Conservation (phyloP, 2,888 invertebrate species). For the Stramonita haemastoma region DNA sequence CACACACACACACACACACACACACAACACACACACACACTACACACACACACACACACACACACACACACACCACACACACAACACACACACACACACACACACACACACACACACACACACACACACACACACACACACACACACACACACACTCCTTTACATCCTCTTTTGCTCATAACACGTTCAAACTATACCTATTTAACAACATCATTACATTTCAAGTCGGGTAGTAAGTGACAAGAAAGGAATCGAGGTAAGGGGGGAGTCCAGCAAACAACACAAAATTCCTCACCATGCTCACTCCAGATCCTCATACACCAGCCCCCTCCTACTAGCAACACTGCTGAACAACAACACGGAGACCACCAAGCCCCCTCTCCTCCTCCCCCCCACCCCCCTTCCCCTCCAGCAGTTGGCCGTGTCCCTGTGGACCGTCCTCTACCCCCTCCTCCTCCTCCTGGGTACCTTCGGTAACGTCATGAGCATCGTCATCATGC, state of each 20-base stretch:
- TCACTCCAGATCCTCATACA: neutral
- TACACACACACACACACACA: neutral
- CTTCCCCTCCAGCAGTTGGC: neutral
- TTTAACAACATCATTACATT: too few relatives aligned
- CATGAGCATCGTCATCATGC: slow-evolving; percentile 29
- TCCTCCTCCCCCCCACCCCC: neutral
- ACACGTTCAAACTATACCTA: too few relatives aligned
- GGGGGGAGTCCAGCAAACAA: too few relatives aligned
- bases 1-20: slow-evolving; percentile 23
- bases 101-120: slow-evolving; percentile 20
- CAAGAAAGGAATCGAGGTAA: too few relatives aligned
- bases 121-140: neutral
- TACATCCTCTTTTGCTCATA: too few relatives aligned
- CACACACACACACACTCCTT: slow-evolving; percentile 4
- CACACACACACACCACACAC: neutral
- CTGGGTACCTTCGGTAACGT: neutral
- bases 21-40: slow-evolving; percentile 11
- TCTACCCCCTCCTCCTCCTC: neutral
- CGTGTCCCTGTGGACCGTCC: neutral
- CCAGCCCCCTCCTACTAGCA: neutral
- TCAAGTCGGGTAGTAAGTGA: too few relatives aligned
- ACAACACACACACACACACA: neutral
- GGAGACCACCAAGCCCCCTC: neutral
- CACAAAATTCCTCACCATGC: too few relatives aligned
- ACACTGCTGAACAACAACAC: neutral